Evolutionary conservation across 2,888 invertebrate species (phyloP).

Genomic region (Ornithoptera priamus): DNA sequence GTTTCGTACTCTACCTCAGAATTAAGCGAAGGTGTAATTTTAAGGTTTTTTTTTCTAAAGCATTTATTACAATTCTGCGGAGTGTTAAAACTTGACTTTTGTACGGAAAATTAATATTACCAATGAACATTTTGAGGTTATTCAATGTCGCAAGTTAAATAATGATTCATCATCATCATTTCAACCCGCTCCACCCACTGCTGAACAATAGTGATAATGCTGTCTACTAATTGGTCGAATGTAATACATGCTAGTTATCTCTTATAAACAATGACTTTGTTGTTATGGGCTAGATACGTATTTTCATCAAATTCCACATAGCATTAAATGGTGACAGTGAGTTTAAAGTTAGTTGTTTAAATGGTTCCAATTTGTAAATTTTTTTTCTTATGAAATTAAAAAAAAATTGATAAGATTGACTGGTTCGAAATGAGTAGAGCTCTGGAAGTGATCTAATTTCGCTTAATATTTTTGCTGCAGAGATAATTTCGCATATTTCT

Average conservation of each 20-base stretch:
- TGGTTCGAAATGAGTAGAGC: not conserved
- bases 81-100: not conserved
- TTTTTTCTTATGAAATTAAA: no score
- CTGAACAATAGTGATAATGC: no score
- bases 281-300: not conserved
- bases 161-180: no score
- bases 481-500: not conserved
- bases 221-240: not conserved
- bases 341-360: not conserved
- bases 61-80: slow-evolving; percentile 9
- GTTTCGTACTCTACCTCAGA: slow-evolving; percentile 25
- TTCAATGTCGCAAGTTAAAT: no score
- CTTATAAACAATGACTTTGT: not conserved
- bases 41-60: slow-evolving; percentile 17
- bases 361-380: not conserved
- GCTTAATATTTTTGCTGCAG: not conserved
- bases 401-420: no score
- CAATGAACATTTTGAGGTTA: no score
- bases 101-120: not conserved
- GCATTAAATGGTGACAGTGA: not conserved
- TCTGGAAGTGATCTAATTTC: not conserved
- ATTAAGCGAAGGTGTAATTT: slow-evolving; percentile 14
- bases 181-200: no score
- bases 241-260: not conserved
- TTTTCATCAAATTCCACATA: not conserved